phyloP scores from a whole-genome alignment of 2,797 vertebrate species.

The Coreius guichenoti region DNA sequence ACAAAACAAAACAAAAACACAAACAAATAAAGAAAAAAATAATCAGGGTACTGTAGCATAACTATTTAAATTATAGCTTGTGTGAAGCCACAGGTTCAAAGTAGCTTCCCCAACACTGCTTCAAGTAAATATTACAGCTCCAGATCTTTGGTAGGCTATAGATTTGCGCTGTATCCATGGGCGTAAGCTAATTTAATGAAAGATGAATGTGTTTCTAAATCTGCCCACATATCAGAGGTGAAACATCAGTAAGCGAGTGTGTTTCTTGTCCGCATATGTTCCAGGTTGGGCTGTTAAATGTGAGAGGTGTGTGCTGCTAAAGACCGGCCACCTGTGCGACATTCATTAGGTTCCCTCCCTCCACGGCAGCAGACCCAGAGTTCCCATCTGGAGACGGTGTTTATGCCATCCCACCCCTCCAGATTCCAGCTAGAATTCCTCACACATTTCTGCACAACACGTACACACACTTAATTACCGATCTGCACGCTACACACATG shows the following conservation, averaged over 20 bases:
- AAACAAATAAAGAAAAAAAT: not conserved
- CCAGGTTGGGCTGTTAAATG: constrained; percentile 21
- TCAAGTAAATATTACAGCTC: not conserved
- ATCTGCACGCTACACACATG: constrained; percentile 61
- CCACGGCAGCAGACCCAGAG: constrained; percentile 16
- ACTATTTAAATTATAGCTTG: not conserved
- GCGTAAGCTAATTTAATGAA: constrained; percentile 9
- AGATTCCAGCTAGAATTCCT: constrained; percentile 58
- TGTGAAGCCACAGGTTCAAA: not conserved
- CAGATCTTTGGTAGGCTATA: not conserved
- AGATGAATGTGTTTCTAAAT: constrained; percentile 1
- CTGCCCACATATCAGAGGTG: constrained; percentile 15
- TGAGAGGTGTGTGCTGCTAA: constrained; percentile 44
- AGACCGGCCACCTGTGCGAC: constrained; percentile 55
- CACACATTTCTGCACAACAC: constrained; percentile 38
- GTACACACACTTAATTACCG: constrained; percentile 66
- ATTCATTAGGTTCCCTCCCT: constrained; percentile 48
- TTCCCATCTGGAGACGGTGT: constrained; percentile 49
- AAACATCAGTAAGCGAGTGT: not conserved
- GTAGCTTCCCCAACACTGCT: not conserved
- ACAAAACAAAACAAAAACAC: not conserved
- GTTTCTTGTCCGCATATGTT: constrained; percentile 28
- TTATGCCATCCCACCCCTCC: constrained; percentile 44
- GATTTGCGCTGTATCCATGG: not conserved
- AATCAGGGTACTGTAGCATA: not conserved